Base-by-base conservation (phyloP, 2,797 vertebrate species). In the Chaenodraco wilsoni region DNA sequence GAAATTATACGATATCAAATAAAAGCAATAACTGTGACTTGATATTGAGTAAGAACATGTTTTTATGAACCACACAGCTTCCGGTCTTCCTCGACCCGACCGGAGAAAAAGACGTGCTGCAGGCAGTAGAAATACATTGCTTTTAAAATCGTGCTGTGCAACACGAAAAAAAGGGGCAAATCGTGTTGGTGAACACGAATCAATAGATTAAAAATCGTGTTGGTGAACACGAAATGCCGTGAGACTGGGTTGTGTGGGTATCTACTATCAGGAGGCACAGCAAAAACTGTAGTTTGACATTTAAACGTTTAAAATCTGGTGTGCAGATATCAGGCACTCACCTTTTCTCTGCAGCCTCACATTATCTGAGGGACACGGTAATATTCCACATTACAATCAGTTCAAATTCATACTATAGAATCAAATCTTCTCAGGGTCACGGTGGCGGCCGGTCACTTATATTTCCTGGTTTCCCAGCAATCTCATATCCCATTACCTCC, bases 391-490 rank as follows among this genome's bases (percentile, higher is more conserved):
- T 71, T 65, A 58, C 43, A 59, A 48, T 55, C 31, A 58, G 4
- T 57, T 63, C 54, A 27, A 72, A 86, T 78, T 69, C 12, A 66
- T 60, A 58, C 43, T 48, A 69, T 12, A 68, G 60, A 74, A 70
- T 76, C 45, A 64, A 44, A 68, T 78, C 41, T 67, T 56, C 52
- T 51, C 56, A 17, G 60, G 62, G 54, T 74, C 43, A 16, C 17
- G 2, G 9, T 48, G 49, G 69, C 6, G 16, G 58, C 64, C 14
- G 13, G 43, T 69, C 50, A 68, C 37, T 46, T 64, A 41, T 61
- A 54, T 48, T 51, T 63, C 43, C 57, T 58, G 37, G 31, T 72
- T 81, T 84, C 51, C 40, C 11, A 23, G 17, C 33, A 37, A 65
- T 69, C 50, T 54, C 63, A 57, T 48, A 69, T 69, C 62, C 51